Conservation (phyloP, 2,113 vertebrate species). For the Pseudolaguvia tuberculata region DNA sequence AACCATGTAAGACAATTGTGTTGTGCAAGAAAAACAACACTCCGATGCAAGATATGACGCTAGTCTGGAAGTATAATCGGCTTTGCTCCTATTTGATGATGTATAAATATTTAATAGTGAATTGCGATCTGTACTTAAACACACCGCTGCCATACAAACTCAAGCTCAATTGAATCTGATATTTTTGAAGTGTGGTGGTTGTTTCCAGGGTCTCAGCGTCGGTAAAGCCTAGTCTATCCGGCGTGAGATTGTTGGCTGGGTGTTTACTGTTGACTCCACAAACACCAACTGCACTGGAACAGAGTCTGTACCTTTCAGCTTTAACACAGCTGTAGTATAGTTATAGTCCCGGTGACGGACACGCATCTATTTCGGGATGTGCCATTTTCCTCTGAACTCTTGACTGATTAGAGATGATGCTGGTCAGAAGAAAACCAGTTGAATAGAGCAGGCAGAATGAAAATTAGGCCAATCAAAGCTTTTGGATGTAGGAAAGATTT, state of each 20-base stretch:
- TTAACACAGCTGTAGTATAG: constrained; percentile 28
- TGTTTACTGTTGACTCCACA: not conserved
- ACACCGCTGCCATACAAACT: not conserved
- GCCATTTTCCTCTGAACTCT: not conserved
- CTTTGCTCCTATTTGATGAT: too few relatives aligned
- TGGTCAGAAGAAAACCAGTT: not conserved
- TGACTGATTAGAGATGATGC: not conserved
- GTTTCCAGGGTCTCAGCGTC: constrained; percentile 21
- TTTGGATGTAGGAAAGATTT: too few relatives aligned
- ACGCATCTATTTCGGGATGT: constrained; percentile 12
- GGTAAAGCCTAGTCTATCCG: constrained; percentile 18
- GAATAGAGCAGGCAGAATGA: not conserved
- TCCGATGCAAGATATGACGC: not conserved
- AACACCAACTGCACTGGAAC: constrained; percentile 22
- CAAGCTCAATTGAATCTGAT: constrained; percentile 10
- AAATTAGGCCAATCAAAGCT: too few relatives aligned
- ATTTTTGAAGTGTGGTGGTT: constrained; percentile 26
- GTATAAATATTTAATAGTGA: not conserved
- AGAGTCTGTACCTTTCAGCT: constrained; percentile 1
- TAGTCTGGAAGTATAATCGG: not conserved
- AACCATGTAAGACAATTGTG: not conserved
- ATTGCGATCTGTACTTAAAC: not conserved
- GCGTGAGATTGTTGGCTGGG: constrained; percentile 39
- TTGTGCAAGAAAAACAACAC: not conserved
- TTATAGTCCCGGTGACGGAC: constrained; percentile 27